phyloP scores from a whole-genome alignment of 2,888 invertebrate species.

The Gnatocerus cornutus region DNA sequence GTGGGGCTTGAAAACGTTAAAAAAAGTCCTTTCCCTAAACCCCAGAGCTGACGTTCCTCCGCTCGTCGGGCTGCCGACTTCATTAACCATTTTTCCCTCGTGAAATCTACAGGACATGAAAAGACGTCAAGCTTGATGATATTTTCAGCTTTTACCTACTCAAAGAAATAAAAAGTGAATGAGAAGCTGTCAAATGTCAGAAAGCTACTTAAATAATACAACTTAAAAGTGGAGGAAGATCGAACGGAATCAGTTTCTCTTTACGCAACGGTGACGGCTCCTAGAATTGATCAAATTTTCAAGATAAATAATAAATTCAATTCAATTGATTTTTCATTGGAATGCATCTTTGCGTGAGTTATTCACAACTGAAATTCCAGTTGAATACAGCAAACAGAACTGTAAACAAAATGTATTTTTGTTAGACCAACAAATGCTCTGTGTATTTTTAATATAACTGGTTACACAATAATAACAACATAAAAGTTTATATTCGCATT shows the following conservation, averaged over 20 bases:
- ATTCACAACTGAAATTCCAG: too few species aligned
- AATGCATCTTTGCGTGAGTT: too few species aligned
- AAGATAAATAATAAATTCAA: too few species aligned
- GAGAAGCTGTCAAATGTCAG: constrained; percentile 32
- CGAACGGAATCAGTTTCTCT: constrained; percentile 8
- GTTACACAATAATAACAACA: too few species aligned
- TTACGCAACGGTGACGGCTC: background rate
- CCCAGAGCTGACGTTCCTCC: constrained; percentile 15
- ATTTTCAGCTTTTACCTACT: constrained; percentile 27
- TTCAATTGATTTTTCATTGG: too few species aligned
- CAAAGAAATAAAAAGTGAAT: constrained; percentile 38
- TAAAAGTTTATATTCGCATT: too few species aligned
- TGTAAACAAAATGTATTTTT: too few species aligned
- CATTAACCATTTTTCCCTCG: constrained; percentile 38
- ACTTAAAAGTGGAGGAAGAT: constrained; percentile 3
- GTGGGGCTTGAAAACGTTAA: constrained; percentile 10
- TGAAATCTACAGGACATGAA: constrained; percentile 37
- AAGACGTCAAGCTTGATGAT: constrained; percentile 34
- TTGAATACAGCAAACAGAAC: too few species aligned
- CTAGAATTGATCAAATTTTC: too few species aligned
- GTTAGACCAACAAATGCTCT: too few species aligned
- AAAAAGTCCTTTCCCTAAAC: constrained; percentile 10
- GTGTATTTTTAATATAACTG: too few species aligned
- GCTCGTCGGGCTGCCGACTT: constrained; percentile 29
- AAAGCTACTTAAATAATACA: constrained; percentile 29